Conservation (phyloP, 2,113 vertebrate genomes). For the Gymnorhina tibicen region DNA sequence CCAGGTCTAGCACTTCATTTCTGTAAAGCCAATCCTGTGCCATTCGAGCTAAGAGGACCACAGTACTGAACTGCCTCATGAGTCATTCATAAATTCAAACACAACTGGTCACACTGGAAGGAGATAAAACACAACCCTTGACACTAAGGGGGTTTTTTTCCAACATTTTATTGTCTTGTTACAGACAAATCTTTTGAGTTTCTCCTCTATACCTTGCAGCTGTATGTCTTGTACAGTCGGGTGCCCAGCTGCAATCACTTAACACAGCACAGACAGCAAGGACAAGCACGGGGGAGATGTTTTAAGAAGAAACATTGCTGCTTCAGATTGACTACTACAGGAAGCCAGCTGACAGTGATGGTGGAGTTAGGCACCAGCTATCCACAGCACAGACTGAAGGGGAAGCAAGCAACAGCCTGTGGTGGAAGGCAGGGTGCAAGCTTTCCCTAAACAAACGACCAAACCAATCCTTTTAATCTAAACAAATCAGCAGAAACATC, state of each 20-base stretch:
- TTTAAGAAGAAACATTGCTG: background rate
- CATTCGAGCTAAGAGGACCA: background rate
- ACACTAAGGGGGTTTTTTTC: background rate
- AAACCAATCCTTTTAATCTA: conserved; percentile 10
- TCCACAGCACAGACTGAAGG: background rate
- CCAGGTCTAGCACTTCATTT: background rate
- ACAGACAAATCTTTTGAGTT: background rate
- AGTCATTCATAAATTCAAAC: background rate
- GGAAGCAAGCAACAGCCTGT: background rate
- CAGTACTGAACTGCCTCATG: background rate
- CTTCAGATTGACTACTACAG: background rate
- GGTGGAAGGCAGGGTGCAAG: background rate
- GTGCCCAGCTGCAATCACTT: background rate
- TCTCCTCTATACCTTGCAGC: background rate
- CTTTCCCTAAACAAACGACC: background rate
- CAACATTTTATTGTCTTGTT: background rate
- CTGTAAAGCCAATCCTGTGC: background rate
- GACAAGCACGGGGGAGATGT: background rate
- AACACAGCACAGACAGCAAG: background rate
- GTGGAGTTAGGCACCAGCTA: background rate
- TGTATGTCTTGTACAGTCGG: background rate
- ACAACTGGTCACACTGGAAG: background rate
- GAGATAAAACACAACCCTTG: background rate
- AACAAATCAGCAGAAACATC: conserved; percentile 36
- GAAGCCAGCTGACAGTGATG: background rate